A percentile compares a stretch with the other conserved stretches of the same genome.
Conservation (phyloP, 37 sponge, comb jelly and placozoan genomes). For the Bolinopsis microptera region DNA sequence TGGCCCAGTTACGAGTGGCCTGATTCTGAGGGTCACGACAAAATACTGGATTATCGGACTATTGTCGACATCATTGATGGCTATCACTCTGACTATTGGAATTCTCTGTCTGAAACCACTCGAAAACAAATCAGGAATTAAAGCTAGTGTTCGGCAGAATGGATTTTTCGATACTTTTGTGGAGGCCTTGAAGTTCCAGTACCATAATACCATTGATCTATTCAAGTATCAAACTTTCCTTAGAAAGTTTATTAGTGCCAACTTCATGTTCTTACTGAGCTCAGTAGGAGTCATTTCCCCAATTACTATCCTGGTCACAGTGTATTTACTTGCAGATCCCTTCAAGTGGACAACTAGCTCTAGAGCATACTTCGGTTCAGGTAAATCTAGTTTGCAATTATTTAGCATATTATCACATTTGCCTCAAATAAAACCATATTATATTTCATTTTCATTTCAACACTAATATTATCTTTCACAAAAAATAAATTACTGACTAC, state of each 20-base stretch:
- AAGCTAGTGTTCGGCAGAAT: background rate
- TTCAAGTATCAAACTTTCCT: slow-evolving; percentile 14
- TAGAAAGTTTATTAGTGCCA: background rate
- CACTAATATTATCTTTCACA: too few species aligned
- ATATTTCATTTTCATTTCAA: too few species aligned
- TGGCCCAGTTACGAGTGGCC: background rate
- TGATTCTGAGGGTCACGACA: background rate
- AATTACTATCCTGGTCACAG: background rate
- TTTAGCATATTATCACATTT: too few species aligned
- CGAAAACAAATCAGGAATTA: background rate
- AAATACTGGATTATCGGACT: background rate
- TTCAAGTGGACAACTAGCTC: background rate
- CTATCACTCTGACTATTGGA: background rate
- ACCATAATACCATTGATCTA: background rate
- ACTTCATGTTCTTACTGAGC: background rate
- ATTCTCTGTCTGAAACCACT: background rate
- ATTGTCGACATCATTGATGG: background rate
- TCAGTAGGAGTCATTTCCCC: background rate
- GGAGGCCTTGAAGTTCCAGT: background rate
- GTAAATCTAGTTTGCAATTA: too few species aligned
- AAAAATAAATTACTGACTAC: too few species aligned
- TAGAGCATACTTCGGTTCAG: background rate
- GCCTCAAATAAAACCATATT: too few species aligned
- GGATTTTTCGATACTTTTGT: background rate
- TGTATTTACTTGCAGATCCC: slow-evolving; percentile 10